Evolutionary conservation across 1,140 invertebrate genomes (phyloP).

Genomic region (Danaus melanippus): DNA sequence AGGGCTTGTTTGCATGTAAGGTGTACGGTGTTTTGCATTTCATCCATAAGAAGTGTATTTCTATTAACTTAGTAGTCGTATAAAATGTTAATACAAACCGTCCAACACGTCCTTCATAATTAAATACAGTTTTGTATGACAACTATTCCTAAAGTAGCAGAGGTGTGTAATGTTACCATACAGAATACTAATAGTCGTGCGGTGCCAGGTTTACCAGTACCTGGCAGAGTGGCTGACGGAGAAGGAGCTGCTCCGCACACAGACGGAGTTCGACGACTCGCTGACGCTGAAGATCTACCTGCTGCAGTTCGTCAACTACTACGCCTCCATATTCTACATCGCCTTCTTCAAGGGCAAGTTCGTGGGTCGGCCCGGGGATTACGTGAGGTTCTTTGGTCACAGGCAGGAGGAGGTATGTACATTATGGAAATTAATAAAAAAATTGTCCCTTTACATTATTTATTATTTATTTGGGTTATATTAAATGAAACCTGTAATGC

Average conservation of each 20-base stretch:
- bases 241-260: slow-evolving; percentile 93
- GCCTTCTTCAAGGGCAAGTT: slow-evolving; percentile 98
- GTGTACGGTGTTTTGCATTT: no score
- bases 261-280: slow-evolving; percentile 98
- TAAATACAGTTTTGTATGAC: slow-evolving; percentile 3
- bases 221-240: slow-evolving; percentile 95
- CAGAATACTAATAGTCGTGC: no score
- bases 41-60: no score
- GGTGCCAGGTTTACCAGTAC: slow-evolving; percentile 84
- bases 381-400: slow-evolving; percentile 82
- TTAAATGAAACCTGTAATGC: no score
- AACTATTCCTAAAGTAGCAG: no score
- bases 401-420: slow-evolving; percentile 86
- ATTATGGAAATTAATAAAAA: no score
- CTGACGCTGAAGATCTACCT: slow-evolving; percentile 97
- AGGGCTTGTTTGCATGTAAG: no score
- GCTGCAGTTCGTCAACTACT: slow-evolving; percentile 98
- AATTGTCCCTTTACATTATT: no score
- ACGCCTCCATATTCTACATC: slow-evolving; percentile 98
- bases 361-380: slow-evolving; percentile 86
- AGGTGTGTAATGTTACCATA: no score
- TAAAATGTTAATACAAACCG: no score
- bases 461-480: no score
- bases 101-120: background rate
- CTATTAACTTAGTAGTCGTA: no score